Evolutionary conservation across 1,140 invertebrate genomes (phyloP).

Genomic region (Melanaphis sacchari): DNA sequence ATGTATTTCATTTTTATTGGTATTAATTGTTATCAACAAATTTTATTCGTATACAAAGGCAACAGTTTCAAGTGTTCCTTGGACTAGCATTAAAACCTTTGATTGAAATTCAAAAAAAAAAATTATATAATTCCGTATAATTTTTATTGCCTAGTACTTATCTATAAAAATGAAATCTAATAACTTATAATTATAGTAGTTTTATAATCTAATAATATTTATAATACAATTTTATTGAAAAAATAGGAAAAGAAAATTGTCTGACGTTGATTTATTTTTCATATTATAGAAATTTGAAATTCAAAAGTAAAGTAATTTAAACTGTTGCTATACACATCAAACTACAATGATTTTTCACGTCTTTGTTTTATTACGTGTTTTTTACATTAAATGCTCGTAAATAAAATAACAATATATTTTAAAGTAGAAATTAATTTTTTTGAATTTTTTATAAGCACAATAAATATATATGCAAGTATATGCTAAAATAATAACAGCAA

Average conservation of each 20-base stretch:
- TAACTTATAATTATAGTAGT: neutral
- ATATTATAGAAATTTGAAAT: neutral
- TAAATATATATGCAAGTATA: neutral
- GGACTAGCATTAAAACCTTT: neutral
- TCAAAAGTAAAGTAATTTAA: neutral
- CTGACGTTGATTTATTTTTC: neutral
- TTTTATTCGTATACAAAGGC: neutral
- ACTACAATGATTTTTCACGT: neutral
- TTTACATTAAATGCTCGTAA: neutral
- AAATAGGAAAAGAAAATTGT: no score
- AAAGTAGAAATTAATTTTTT: neutral
- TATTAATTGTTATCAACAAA: neutral
- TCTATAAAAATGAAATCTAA: neutral
- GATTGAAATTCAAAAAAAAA: neutral
- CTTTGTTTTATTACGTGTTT: neutral
- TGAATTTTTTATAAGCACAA: neutral
- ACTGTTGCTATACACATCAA: neutral
- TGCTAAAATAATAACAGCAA: neutral
- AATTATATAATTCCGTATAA: neutral
- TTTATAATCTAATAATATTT: neutral
- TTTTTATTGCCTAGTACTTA: neutral
- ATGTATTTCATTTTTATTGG: conserved; percentile 41
- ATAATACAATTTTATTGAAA: neutral
- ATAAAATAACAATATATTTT: neutral
- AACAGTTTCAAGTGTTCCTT: neutral